Evolutionary conservation across 2,797 vertebrate genomes (phyloP).

Genomic region (Siniperca scherzeri): DNA sequence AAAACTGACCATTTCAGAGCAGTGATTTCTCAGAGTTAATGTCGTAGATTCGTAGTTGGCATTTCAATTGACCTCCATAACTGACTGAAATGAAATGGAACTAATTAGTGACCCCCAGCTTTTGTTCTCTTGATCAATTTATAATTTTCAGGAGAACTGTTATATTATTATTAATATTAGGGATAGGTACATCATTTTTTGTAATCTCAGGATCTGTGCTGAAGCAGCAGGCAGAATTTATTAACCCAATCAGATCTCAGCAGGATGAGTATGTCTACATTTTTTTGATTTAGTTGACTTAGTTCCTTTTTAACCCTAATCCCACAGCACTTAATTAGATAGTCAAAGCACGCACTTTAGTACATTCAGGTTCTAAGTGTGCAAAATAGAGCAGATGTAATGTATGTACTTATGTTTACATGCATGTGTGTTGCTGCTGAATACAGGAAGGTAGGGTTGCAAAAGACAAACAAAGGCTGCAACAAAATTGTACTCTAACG

Average conservation of each 20-base stretch:
- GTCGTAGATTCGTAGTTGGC: constrained; percentile 45
- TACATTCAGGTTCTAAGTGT: constrained; percentile 85
- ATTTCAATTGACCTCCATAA: constrained; percentile 58
- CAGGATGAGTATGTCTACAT: constrained; percentile 65
- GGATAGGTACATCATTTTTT: constrained; percentile 70
- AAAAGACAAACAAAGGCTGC: constrained; percentile 70
- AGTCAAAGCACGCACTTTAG: constrained; percentile 84
- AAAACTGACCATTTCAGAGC: constrained; percentile 61
- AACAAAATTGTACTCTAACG: constrained; percentile 72
- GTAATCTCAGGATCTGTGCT: constrained; percentile 83
- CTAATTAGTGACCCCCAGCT: constrained; percentile 52
- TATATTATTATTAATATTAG: constrained; percentile 52
- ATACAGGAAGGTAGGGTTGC: constrained; percentile 71
- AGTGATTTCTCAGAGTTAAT: constrained; percentile 45
- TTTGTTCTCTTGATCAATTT: constrained; percentile 61
- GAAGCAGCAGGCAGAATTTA: constrained; percentile 76
- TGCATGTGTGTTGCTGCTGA: constrained; percentile 83
- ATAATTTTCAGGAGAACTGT: constrained; percentile 53
- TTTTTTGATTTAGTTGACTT: too few species aligned
- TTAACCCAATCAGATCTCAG: constrained; percentile 77
- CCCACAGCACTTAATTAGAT: constrained; percentile 84
- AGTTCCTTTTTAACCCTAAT: constrained; percentile 71
- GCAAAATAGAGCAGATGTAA: constrained; percentile 81
- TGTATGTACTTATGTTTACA: constrained; percentile 86
- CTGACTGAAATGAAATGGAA: constrained; percentile 68